Evolutionary conservation across 1,140 invertebrate species (phyloP).

Genomic region (Danaus melanippus): DNA sequence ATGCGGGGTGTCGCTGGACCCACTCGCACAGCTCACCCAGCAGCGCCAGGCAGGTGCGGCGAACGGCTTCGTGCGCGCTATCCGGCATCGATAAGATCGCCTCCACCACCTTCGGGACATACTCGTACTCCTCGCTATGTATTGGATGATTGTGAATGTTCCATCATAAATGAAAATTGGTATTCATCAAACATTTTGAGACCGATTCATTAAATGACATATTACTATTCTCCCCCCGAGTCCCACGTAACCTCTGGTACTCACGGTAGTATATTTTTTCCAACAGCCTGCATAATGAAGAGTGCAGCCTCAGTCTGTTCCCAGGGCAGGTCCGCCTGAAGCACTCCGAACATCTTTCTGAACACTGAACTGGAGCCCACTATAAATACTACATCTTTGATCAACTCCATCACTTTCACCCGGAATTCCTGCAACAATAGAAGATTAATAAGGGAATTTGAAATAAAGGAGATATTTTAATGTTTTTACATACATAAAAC

Average conservation of each 20-base stretch:
- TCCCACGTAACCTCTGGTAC: slow-evolving; percentile 33
- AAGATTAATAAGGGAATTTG: too few species aligned
- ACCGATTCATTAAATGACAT: too few species aligned
- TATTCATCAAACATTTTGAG: too few species aligned
- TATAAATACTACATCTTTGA: slow-evolving; percentile 98
- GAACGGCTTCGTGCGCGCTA: slow-evolving; percentile 89
- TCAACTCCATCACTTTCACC: slow-evolving; percentile 90
- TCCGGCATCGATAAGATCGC: slow-evolving; percentile 89
- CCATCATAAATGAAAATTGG: not conserved
- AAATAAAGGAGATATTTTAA: too few species aligned
- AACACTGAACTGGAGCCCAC: slow-evolving; percentile 94
- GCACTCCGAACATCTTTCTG: slow-evolving; percentile 87
- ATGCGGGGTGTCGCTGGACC: slow-evolving; percentile 90
- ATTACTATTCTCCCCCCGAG: too few species aligned
- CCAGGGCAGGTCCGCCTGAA: slow-evolving; percentile 84
- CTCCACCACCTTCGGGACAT: slow-evolving; percentile 94
- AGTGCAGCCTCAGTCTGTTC: slow-evolving; percentile 94
- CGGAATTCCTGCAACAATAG: slow-evolving; percentile 84
- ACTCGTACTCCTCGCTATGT: slow-evolving; percentile 90
- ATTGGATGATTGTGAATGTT: slow-evolving; percentile 2
- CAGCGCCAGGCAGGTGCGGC: slow-evolving; percentile 90
- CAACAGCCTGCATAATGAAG: slow-evolving; percentile 96
- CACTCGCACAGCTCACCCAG: slow-evolving; percentile 96
- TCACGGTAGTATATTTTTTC: slow-evolving; percentile 96
- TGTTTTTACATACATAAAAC: slow-evolving; percentile 39